These are phyloP conservation scores for Eumerus sabulonum DNA, from an alignment of 2,888 invertebrate genomes.

Conservation along the genomic window DNA sequence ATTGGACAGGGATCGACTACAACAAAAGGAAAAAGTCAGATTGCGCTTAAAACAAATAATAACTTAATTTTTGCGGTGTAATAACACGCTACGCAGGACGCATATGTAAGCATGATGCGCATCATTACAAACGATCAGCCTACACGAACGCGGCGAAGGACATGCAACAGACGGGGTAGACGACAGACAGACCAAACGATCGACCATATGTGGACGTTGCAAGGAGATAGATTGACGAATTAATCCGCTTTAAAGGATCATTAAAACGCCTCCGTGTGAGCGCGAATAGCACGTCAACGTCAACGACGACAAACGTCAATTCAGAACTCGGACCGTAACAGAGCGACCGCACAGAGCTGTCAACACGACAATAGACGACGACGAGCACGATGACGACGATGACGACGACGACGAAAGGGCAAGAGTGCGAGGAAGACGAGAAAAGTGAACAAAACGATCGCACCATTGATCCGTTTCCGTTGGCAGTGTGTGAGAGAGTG, in stretches of 20 bases:
- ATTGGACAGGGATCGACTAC: slow-evolving; percentile 7
- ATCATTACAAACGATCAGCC: slow-evolving; percentile 29
- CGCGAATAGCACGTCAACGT: neutral
- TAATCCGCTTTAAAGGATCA: slow-evolving; percentile 66
- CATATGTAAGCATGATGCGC: too few species aligned
- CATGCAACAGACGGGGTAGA: slow-evolving; percentile 13
- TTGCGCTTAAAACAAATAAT: slow-evolving; percentile 66
- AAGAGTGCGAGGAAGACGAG: neutral
- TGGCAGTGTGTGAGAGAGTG: too few species aligned
- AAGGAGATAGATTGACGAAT: slow-evolving; percentile 59
- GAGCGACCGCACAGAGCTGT: slow-evolving; percentile 29
- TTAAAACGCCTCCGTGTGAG: slow-evolving; percentile 53
- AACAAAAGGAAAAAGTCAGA: slow-evolving; percentile 35
- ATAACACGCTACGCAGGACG: slow-evolving; percentile 52
- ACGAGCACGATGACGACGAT: too few species aligned
- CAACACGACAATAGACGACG: slow-evolving; percentile 61
- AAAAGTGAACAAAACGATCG: slow-evolving; percentile 27
- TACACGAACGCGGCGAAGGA: slow-evolving; percentile 31
- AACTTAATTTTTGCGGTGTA: slow-evolving; percentile 67
- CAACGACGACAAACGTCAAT: slow-evolving; percentile 52
- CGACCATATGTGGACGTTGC: slow-evolving; percentile 62
- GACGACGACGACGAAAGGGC: too few species aligned
- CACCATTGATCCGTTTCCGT: neutral
- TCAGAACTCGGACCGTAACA: slow-evolving; percentile 13
- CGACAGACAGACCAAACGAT: too few species aligned